These are phyloP conservation scores for Poicephalus meyeri DNA, from an alignment of 2,113 vertebrate species.

Conservation along the genomic window DNA sequence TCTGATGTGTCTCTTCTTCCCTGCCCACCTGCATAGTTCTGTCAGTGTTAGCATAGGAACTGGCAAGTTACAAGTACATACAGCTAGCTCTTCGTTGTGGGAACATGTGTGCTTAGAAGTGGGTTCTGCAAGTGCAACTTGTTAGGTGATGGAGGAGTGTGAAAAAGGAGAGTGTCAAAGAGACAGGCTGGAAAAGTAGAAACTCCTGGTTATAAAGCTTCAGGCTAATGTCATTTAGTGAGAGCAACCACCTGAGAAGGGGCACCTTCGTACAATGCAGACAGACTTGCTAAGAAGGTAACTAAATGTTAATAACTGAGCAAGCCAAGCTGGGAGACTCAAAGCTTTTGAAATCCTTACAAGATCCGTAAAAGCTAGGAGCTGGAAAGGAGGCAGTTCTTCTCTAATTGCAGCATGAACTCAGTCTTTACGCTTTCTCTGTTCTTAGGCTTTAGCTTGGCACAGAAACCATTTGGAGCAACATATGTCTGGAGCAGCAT, in stretches of 20 bases:
- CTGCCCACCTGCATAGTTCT: not conserved
- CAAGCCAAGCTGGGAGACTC: not conserved
- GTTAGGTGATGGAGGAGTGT: not conserved
- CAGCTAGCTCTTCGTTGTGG: not conserved
- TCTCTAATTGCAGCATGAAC: not conserved
- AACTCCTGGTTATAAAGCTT: not conserved
- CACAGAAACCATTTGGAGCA: constrained; percentile 91
- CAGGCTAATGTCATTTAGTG: not conserved
- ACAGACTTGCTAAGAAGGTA: not conserved
- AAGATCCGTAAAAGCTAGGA: not conserved
- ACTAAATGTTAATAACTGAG: not conserved
- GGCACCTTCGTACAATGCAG: accelerated
- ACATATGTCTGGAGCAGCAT: constrained; percentile 96
- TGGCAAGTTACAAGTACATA: accelerated
- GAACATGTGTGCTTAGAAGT: not conserved
- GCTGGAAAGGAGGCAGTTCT: not conserved
- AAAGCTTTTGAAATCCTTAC: not conserved
- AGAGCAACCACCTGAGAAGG: not conserved
- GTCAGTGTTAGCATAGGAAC: not conserved
- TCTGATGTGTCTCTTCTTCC: not conserved
- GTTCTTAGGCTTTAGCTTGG: constrained; percentile 81
- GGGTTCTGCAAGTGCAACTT: not conserved
- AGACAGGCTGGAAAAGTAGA: not conserved
- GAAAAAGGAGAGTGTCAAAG: not conserved
- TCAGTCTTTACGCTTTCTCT: not conserved